Base-by-base conservation (phyloP, 92 coral and sea anemone genomes). In the Phenganax subtilis region DNA sequence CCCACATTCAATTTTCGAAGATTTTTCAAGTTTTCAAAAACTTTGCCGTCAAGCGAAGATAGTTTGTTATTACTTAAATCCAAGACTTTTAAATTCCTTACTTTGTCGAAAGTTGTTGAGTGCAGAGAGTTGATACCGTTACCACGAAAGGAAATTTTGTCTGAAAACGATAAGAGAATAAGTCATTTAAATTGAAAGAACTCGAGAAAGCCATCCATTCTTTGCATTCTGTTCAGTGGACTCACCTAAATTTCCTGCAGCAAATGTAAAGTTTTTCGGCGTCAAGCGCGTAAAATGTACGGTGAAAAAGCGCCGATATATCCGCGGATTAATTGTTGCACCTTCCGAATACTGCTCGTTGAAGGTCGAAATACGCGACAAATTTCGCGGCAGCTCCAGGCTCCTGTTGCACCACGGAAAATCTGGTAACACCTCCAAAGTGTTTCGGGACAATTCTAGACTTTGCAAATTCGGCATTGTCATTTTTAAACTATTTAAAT, bases 401-500 rank as follows among this genome's bases (percentile, higher is more conserved):
- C 28, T 52, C 31, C 68, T 59, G 51, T 88, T 54, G 17, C 77
- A 80, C 91, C 91, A 88, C 20, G 91, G 91, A 73, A 85, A 85
- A 11, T 71, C 86, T 6, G 97, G 97, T 27, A 91, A 91, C 55
- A 20, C n/a, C 54, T 61, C 37, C 11, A 90, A 62, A 7, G 60
- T 75, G 75, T 86, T 90, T 77, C 80, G 1, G 0, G 75, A 10
- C 12, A 92, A 66, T n/a, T 90, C 81, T 55, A 92, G 82, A 10
- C 86, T 81, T 29, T 92, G 97, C 29, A 92, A 87, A 10, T 76
- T 58, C 8, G 97, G 93, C 91, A 90, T 88, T 0, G 89, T 84
- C 1, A 54, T 61, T 10, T 54, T 75, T 3, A 90, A 80, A 52
- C 55, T 72, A 0, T 37, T 59, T 6, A 91, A 90, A 75, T 85